Evolutionary conservation across 2,888 invertebrate species (phyloP).

Genomic region (Amiota communis): DNA sequence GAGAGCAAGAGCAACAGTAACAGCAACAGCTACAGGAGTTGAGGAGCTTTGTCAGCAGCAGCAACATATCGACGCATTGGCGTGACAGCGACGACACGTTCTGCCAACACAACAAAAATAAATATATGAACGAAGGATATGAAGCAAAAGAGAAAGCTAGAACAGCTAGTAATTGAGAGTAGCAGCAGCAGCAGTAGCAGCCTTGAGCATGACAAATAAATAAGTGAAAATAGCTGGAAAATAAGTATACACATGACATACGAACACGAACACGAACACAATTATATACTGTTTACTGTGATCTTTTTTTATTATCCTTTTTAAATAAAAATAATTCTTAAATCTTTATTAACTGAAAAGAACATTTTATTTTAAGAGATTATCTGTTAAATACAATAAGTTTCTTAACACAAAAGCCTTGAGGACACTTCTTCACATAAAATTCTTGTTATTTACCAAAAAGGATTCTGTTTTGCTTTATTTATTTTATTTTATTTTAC

Average conservation of each 20-base stretch:
- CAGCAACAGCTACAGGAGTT: background rate
- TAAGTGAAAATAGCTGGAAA: constrained; percentile 3
- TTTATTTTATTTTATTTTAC: no score
- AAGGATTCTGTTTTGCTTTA: no score
- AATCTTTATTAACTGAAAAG: no score
- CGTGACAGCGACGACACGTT: constrained; percentile 55
- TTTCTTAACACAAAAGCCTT: no score
- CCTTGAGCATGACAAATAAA: background rate
- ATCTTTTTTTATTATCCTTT: no score
- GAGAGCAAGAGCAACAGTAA: background rate
- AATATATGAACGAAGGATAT: background rate
- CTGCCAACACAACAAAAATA: constrained; percentile 59
- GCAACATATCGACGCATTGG: constrained; percentile 22
- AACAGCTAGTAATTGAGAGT: background rate
- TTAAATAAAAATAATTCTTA: no score
- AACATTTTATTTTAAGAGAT: no score
- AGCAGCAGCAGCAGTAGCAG: background rate
- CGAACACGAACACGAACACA: background rate
- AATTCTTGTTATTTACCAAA: no score
- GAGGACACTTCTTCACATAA: no score
- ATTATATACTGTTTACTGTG: no score
- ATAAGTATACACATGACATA: background rate
- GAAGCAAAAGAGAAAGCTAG: background rate
- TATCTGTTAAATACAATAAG: no score
- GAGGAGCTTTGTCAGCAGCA: background rate